These are phyloP conservation scores for Chionomys nivalis DNA, from an alignment of 2,113 vertebrate genomes.

Conservation along the genomic window DNA sequence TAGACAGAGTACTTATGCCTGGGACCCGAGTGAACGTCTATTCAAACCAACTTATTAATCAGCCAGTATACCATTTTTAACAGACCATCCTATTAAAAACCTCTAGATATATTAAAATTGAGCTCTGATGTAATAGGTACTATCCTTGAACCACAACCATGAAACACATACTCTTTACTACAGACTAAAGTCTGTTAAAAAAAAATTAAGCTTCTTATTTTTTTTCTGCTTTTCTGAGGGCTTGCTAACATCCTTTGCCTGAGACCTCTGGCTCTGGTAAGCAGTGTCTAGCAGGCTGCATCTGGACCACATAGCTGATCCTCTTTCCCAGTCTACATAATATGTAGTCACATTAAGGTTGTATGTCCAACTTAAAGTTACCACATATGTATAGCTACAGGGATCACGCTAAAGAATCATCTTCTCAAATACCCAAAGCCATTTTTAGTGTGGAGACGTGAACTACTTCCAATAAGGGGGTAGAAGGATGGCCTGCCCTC, in stretches of 20 bases:
- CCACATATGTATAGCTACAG: not conserved
- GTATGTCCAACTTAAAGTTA: not conserved
- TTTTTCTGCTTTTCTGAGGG: not conserved
- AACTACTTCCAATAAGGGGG: not conserved
- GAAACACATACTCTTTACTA: slow-evolving; percentile 27
- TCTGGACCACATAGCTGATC: not conserved
- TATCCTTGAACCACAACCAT: slow-evolving; percentile 42
- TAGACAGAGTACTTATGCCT: slow-evolving; percentile 84
- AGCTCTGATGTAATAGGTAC: slow-evolving; percentile 62
- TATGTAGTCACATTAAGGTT: not conserved
- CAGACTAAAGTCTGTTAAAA: not conserved
- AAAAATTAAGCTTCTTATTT: not conserved
- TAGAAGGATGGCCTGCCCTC: too few relatives aligned
- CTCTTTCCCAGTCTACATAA: not conserved
- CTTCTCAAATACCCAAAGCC: not conserved
- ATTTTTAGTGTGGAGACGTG: not conserved
- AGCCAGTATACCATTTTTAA: slow-evolving; percentile 84
- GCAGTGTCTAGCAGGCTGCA: not conserved
- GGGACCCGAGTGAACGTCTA: slow-evolving; percentile 84
- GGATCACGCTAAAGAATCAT: not conserved
- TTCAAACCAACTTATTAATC: slow-evolving; percentile 89
- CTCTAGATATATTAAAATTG: slow-evolving; percentile 75
- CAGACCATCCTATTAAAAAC: slow-evolving; percentile 79
- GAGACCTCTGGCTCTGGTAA: not conserved
- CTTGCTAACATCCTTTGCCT: not conserved